Percentiles rank a stretch among this genome's conserved stretches.
Conservation (phyloP, 2,797 vertebrate species). For the Acrossocheilus fasciatus region DNA sequence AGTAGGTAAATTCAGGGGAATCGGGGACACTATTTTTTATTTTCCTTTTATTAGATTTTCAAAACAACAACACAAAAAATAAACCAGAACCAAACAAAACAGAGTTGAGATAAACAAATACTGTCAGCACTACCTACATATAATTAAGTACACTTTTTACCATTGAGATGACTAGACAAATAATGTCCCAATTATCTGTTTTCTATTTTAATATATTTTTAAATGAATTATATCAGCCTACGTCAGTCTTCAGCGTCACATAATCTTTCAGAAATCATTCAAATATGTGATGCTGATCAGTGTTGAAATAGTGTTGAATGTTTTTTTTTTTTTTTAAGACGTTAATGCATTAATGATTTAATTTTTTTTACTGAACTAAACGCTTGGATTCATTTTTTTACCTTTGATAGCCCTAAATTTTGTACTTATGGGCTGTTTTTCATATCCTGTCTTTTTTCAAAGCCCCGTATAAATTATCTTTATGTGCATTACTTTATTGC, state of each 20-base stretch:
- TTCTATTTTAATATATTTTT: not conserved
- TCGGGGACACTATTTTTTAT: not conserved
- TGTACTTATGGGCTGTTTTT: too few species aligned
- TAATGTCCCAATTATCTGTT: not conserved
- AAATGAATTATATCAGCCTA: not conserved
- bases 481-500: not conserved
- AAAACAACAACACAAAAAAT: not conserved
- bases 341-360: too few species aligned
- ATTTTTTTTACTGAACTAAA: not conserved
- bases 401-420: not conserved
- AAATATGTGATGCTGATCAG: too few species aligned
- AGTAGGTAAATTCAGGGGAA: not conserved
- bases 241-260: not conserved
- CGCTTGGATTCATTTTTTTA: not conserved
- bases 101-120: not conserved
- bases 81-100: not conserved
- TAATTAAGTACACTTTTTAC: not conserved
- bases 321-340: too few species aligned
- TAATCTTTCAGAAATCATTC: not conserved
- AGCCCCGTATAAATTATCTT: not conserved
- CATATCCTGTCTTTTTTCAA: not conserved
- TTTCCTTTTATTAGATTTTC: not conserved
- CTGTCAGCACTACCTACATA: too few species aligned
- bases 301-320: not conserved
- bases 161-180: not conserved